A percentile compares a stretch with the other conserved stretches of the same genome.
Conservation (phyloP, 2,888 invertebrate genomes). For the Hypsopygia costalis region DNA sequence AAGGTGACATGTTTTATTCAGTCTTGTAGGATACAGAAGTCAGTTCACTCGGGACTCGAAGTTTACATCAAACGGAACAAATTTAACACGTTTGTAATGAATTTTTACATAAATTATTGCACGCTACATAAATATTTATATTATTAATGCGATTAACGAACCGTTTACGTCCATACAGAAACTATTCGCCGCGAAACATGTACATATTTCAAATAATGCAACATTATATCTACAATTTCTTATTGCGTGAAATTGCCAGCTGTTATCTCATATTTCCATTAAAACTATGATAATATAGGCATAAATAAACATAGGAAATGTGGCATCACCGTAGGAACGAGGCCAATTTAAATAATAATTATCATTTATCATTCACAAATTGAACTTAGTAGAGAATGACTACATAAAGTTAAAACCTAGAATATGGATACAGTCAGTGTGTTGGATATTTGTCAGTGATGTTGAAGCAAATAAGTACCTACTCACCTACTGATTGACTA, state of each 20-base stretch:
- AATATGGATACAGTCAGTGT: conserved; percentile 50
- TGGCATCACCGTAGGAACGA: conserved; percentile 71
- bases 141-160: conserved; percentile 31
- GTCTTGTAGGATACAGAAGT: conserved; percentile 63
- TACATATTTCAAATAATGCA: conserved; percentile 37
- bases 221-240: conserved; percentile 33
- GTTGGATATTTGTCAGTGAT: conserved; percentile 27
- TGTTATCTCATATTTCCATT: conserved; percentile 41
- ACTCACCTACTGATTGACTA: too few species aligned
- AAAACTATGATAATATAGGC: conserved; percentile 59
- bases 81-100: conserved; percentile 59
- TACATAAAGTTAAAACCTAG: conserved; percentile 73
- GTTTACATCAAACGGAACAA: conserved; percentile 58
- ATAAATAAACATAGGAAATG: conserved; percentile 70
- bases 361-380: conserved; percentile 55
- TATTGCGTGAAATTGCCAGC: conserved; percentile 52
- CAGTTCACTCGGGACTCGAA: conserved; percentile 55
- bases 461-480: too few species aligned
- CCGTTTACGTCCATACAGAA: conserved; percentile 27
- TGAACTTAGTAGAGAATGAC: conserved; percentile 73
- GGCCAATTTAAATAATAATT: conserved; percentile 60
- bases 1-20: conserved; percentile 69
- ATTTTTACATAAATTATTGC: conserved; percentile 73
- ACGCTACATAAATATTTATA: conserved; percentile 59
- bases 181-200: conserved; percentile 29